Base-by-base conservation (phyloP, 2,888 invertebrate genomes). In the Sturmia bella region DNA sequence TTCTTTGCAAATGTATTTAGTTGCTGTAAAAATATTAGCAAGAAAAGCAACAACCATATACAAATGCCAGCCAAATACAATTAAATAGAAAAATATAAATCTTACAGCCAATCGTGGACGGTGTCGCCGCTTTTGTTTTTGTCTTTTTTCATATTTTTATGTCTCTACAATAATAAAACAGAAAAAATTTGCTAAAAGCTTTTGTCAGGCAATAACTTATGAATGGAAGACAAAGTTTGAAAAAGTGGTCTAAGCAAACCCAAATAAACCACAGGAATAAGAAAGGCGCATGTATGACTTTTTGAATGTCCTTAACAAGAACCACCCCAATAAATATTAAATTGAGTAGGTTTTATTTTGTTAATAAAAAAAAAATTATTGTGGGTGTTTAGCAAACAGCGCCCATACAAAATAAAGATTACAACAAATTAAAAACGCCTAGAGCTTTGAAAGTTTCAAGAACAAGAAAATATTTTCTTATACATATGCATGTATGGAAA, bases 211-310 rank as follows among this genome's bases (percentile, higher is more conserved):
- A 37, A 48, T 54, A 59, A 52, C 13, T 43, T 61, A 59, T 17
- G 32, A 45, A 48, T 50, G n/a, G 1, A 32, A 52, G 41, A 63
- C 52, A 24, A 32, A 32, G 5, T 13, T 15, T 11, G 56, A 13
- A 32, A 48, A 12, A 45, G 48, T 79, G 48, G 39, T 15, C 48
- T 72, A 70, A 72, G 59, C 76, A 76, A 80, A 56, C 45, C 72
- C 61, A 77, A 72, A 72, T 54, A 77, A 72, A 72, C 56, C 11
- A 39, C 41, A 45, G 19, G 59, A 17, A 32, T 21, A 61, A 54
- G 17, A 27, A 76, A 76, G 80, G 80, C 80, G 76, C 80, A 81
- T 81, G 80, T 81, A 63, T 69, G 37, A 54, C 12, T 61, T 57
- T 74, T 54, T 48, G 13, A n/a, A 69, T 13, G n/a, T 45, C n/a